phyloP scores from a whole-genome alignment of 2,113 vertebrate genomes.

The Takifugu flavidus region DNA sequence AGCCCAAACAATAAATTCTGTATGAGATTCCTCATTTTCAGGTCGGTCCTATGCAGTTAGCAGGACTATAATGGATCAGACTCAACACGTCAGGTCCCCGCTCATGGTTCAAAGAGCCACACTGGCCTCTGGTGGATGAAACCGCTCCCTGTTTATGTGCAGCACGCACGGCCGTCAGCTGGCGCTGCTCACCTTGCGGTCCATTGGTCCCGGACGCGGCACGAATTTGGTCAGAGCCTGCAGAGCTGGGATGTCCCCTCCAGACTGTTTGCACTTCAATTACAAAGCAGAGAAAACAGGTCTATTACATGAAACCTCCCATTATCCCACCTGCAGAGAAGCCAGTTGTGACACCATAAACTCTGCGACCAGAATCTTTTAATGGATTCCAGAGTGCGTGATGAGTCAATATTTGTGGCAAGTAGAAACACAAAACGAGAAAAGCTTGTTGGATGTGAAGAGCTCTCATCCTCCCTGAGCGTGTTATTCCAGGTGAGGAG shows the following conservation, averaged over 20 bases:
- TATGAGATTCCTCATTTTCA: too few species aligned
- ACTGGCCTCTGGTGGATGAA: conserved; percentile 39
- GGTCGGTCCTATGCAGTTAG: too few species aligned
- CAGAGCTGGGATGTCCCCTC: conserved; percentile 3
- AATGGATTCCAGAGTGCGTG: too few species aligned
- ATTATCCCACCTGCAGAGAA: too few species aligned
- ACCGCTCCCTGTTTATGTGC: background rate
- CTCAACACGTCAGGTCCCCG: too few species aligned
- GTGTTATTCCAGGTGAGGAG: conserved; percentile 35
- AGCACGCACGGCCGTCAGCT: background rate
- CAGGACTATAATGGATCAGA: too few species aligned
- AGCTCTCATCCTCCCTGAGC: conserved; percentile 8
- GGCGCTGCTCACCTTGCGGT: conserved; percentile 37
- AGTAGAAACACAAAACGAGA: background rate
- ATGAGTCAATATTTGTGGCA: too few species aligned
- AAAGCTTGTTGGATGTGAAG: background rate
- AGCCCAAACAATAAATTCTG: too few species aligned
- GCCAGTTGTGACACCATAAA: background rate
- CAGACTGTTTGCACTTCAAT: conserved; percentile 27
- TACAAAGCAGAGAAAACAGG: conserved; percentile 3
- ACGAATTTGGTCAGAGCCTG: conserved; percentile 59
- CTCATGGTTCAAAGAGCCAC: conserved; percentile 2
- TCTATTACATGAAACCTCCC: too few species aligned
- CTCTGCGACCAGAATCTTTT: too few species aligned
- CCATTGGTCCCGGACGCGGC: conserved; percentile 49